A percentile compares a stretch with the other conserved stretches of the same genome.
phyloP scores from a whole-genome alignment of 30 jellyfish, hydroid and myxozoan species.

The Pelagia noctiluca region DNA sequence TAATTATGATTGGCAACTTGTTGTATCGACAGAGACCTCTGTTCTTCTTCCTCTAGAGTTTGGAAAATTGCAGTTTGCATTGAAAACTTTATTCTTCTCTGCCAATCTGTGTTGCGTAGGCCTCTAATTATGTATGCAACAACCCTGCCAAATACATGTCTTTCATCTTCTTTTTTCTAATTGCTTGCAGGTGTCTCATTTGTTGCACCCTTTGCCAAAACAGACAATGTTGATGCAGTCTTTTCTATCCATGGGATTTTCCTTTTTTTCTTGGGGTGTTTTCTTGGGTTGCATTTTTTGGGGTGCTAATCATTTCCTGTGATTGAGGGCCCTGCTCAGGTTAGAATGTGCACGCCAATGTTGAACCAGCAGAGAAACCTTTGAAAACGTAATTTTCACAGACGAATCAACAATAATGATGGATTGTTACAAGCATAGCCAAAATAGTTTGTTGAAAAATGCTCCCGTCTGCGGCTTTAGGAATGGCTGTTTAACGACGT shows the following conservation, averaged over 20 bases:
- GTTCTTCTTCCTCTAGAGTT: constrained; percentile 28
- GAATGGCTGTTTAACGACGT: no score
- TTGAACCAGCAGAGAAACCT: no score
- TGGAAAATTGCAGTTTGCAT: constrained; percentile 34
- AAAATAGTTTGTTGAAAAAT: no score
- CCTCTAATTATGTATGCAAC: constrained; percentile 29
- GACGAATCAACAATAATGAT: no score
- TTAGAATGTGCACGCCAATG: no score
- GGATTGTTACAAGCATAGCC: no score
- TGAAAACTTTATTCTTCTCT: constrained; percentile 37
- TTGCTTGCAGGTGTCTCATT: constrained; percentile 29
- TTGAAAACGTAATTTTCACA: no score
- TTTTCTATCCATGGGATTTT: constrained; percentile 31
- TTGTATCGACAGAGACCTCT: constrained; percentile 1
- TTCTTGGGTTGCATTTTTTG: neutral
- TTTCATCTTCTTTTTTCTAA: constrained; percentile 34
- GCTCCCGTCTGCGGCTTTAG: no score
- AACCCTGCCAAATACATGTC: constrained; percentile 47
- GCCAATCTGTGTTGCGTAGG: constrained; percentile 17
- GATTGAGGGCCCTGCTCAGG: constrained; percentile 22
- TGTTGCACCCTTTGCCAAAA: constrained; percentile 15
- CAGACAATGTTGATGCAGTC: constrained; percentile 36
- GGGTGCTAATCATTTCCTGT: constrained; percentile 25
- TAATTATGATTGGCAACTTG: constrained; percentile 8
- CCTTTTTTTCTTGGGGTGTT: constrained; percentile 13